Evolutionary conservation across 2,113 vertebrate genomes (phyloP).

Genomic region (Callaeas wilsoni): DNA sequence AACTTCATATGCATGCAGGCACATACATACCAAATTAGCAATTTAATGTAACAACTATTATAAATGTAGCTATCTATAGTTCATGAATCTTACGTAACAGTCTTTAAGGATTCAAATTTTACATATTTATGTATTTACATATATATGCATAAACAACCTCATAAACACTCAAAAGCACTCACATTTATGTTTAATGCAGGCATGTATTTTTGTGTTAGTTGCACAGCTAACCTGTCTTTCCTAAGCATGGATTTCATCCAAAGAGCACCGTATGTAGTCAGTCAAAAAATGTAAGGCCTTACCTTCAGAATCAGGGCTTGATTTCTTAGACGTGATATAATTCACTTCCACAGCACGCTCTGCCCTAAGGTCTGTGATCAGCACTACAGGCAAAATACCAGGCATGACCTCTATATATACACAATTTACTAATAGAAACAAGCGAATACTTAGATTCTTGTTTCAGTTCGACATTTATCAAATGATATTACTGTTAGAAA

Average conservation of each 20-base stretch:
- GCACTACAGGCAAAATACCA: not conserved
- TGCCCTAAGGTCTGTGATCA: not conserved
- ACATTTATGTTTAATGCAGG: not conserved
- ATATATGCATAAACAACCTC: not conserved
- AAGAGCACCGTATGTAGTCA: not conserved
- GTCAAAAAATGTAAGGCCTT: slow-evolving; percentile 42
- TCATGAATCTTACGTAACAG: not conserved
- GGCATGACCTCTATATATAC: slow-evolving; percentile 59
- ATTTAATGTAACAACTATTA: not conserved
- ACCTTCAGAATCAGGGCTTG: slow-evolving; percentile 63
- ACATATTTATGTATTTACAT: not conserved
- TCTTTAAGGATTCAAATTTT: not conserved
- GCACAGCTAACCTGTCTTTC: not conserved
- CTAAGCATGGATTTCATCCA: not conserved
- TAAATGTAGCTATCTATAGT: not conserved
- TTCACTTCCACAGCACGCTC: slow-evolving; percentile 57
- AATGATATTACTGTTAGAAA: slow-evolving; percentile 29
- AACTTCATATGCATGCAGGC: not conserved
- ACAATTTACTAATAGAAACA: not conserved
- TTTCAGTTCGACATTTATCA: slow-evolving; percentile 57
- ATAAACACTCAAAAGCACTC: not conserved
- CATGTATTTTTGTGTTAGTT: not conserved
- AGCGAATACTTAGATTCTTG: slow-evolving; percentile 43
- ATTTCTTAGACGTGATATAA: slow-evolving; percentile 18
- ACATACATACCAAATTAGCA: not conserved